Evolutionary conservation across 2,113 vertebrate species (phyloP).

Genomic region (Silurus asotus): DNA sequence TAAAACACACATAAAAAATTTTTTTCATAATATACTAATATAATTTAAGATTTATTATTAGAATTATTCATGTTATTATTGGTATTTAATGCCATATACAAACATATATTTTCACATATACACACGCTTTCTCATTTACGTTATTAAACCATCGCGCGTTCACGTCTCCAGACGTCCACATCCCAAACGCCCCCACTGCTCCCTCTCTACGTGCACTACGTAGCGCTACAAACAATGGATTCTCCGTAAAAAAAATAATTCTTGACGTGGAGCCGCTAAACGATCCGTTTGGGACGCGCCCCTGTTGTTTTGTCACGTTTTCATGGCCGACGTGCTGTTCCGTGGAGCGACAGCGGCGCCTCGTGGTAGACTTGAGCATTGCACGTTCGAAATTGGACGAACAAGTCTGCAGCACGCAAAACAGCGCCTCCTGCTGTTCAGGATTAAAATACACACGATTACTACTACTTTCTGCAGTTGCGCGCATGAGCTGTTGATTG

Average conservation of each 20-base stretch:
- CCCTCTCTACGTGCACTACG: neutral
- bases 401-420: neutral
- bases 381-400: neutral
- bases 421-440: neutral
- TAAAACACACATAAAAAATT: too few relatives aligned
- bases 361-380: neutral
- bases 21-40: too few relatives aligned
- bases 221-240: neutral
- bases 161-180: neutral
- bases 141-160: neutral
- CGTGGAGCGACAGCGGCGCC: slow-evolving; percentile 7
- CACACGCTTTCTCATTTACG: too few relatives aligned
- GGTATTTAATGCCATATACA: too few relatives aligned
- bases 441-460: neutral
- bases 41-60: too few relatives aligned
- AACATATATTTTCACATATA: too few relatives aligned
- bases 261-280: neutral
- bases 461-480: neutral
- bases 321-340: neutral
- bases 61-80: too few relatives aligned
- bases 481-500: neutral
- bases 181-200: neutral
- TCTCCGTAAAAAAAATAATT: neutral
- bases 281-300: neutral
- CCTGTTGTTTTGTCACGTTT: slow-evolving; percentile 8